Evolutionary conservation across 2,113 vertebrate species (phyloP), one percentile per base, ranked within the genome.

Genomic region (Patagioenas fasciata): DNA sequence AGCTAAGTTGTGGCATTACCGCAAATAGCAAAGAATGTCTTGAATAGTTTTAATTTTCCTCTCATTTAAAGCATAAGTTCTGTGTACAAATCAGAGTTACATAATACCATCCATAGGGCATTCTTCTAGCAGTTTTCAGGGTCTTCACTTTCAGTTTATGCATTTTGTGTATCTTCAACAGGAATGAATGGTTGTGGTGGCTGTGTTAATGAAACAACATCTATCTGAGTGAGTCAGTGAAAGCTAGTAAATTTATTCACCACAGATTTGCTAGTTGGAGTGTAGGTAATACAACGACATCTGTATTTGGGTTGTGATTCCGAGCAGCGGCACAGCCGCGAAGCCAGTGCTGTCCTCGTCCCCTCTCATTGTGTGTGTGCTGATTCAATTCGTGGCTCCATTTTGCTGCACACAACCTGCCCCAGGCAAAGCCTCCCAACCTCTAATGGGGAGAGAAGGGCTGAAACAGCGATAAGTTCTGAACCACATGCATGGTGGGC

Each of bases 61-160:
- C 72, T 95, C 80, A 32, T 94, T 96, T 95, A 92, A 92, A 89
- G 61, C 80, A 31, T 61, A 87, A 90, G 85, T 67, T 91, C 65
- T 62, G 40, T 69, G 69, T 79, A 36, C 38, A 53, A 14, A 26
- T 15, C 31, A 7, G 7, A 50, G 65, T 87, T 82, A 70, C 0
- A 4, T 72, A 86, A 78, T 48, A 4, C 32, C 40, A 4, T 74
- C 79, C 17, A 0, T 2, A 44, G 91, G 88, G 60, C 79, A 44
- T 16, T 38, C 91, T 94, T 40, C 48, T 18, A 40, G 25, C 51
- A 42, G 47, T 74, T 94, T 88, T 75, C 64, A 78, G 72, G 38
- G 14, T 56, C 79, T 84, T 94, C 78, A 13, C 91, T 95, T 94
- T 64, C 32, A 14, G 36, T 96, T 90, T 93, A 15, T 70, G 11